Evolutionary conservation across 2,113 vertebrate species (phyloP), one percentile per base, ranked within the genome.

Genomic region (Circaetus gallicus): DNA sequence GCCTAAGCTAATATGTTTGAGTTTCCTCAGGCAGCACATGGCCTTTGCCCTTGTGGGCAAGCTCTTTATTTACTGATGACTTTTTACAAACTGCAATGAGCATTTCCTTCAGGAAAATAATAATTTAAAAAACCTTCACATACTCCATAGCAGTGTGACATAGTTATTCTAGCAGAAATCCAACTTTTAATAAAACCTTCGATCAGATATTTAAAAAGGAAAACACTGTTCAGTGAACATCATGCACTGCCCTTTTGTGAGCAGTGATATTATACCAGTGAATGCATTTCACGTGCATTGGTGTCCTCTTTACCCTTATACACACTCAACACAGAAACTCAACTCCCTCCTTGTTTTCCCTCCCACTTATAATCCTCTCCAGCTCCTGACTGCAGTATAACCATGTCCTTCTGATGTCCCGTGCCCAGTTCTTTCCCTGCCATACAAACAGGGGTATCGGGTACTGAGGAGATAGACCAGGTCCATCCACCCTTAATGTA

Each of bases 381-480:
- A 66, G 31, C 13, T 21, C n/a, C 49, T 53, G 31, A 25, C 34
- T 25, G 28, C 32, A 34, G 13, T 25, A 24, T 91, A 76, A 25
- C 5, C 1, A 3, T 2, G 3, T 61, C 11, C 13, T 80, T 42
- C 11, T 72, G 38, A 7, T 29, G 1, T 66, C 13, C 29, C 40
- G 19, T 58, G 24, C 26, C 55, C 28, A 14, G 11, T 69, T 78
- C 59, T 58, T 77, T 62, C 16, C 16, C 12, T 69, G 3, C 40
- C 36, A 11, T 53, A 36, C 6, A 12, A 55, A 16, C 18, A 56
- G 17, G 6, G 19, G 13, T 70, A 10, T 58, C 4, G 4, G 29
- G 45, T 36, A 42, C n/a, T 13, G 22, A 72, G 53, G 36, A 76
- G 25, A 9, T 38, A 10, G 55, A 55, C 29, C 21, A 32, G 14